A percentile compares a stretch with the other conserved stretches of the same genome.
phyloP scores from a whole-genome alignment of 2,113 vertebrate species.

The Cavia porcellus region DNA sequence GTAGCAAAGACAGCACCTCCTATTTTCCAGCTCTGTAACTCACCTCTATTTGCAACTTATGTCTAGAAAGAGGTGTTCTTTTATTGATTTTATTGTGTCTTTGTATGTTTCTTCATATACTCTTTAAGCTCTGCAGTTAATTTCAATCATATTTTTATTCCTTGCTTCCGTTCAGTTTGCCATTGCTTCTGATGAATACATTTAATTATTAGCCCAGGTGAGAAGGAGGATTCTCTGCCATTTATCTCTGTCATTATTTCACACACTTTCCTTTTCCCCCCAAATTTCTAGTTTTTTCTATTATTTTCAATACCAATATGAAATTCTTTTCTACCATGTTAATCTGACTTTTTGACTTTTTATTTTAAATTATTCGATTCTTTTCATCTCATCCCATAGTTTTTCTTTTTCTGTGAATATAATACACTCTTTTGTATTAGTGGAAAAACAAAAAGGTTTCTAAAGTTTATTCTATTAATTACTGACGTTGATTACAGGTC shows the following conservation, averaged over 20 bases:
- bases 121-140: not conserved
- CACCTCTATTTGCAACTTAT: not conserved
- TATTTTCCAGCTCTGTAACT: not conserved
- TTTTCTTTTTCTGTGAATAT: not conserved
- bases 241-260: not conserved
- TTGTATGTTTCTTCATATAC: not conserved
- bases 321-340: not conserved
- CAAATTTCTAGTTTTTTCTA: not conserved
- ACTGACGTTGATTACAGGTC: not conserved
- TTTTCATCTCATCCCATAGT: not conserved
- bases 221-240: not conserved
- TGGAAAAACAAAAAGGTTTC: not conserved
- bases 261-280: not conserved
- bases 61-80: not conserved
- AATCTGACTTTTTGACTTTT: not conserved
- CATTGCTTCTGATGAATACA: not conserved
- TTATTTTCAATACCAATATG: not conserved
- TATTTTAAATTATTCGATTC: not conserved
- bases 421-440: not conserved
- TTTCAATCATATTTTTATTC: not conserved
- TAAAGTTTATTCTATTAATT: not conserved
- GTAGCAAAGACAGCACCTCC: not conserved
- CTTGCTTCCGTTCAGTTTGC: not conserved
- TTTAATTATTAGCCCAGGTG: not conserved
- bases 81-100: not conserved